Percentiles rank a stretch among this genome's conserved stretches.
Conservation (phyloP, 2,113 vertebrate genomes). For the Laticauda laticaudata region DNA sequence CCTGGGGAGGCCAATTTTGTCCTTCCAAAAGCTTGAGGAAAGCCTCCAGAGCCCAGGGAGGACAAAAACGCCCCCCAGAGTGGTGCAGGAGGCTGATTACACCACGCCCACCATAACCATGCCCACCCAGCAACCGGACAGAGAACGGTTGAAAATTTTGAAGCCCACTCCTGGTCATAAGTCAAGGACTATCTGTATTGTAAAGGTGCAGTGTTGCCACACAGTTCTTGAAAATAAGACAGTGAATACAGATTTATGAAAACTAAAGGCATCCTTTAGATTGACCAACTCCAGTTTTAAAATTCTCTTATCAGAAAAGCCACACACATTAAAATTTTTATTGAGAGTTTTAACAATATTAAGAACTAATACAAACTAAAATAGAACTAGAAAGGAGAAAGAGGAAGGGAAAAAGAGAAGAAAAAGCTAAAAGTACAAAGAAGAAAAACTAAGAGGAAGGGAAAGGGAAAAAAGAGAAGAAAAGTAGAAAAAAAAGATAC, state of each 20-base stretch:
- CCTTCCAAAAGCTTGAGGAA: no score
- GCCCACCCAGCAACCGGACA: no score
- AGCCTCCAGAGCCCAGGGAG: no score
- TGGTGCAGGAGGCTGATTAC: no score
- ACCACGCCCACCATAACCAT: no score
- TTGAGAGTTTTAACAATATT: background rate
- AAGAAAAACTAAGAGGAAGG: background rate
- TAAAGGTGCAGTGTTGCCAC: background rate
- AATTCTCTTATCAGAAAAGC: background rate
- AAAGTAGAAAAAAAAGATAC: background rate
- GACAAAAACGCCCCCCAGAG: no score
- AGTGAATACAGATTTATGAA: background rate
- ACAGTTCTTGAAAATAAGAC: background rate
- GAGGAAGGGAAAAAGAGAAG: background rate
- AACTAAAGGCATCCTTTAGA: background rate
- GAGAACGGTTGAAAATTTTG: no score
- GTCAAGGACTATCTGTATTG: background rate
- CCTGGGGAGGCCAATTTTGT: no score
- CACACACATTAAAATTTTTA: background rate
- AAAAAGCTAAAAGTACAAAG: background rate
- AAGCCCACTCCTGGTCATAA: background rate
- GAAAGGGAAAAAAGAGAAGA: background rate
- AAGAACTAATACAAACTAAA: background rate
- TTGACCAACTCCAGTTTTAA: background rate
- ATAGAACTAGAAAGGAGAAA: background rate